Evolutionary conservation across 92 coral and sea anemone genomes (phyloP).

Genomic region (Palythoa grandis): DNA sequence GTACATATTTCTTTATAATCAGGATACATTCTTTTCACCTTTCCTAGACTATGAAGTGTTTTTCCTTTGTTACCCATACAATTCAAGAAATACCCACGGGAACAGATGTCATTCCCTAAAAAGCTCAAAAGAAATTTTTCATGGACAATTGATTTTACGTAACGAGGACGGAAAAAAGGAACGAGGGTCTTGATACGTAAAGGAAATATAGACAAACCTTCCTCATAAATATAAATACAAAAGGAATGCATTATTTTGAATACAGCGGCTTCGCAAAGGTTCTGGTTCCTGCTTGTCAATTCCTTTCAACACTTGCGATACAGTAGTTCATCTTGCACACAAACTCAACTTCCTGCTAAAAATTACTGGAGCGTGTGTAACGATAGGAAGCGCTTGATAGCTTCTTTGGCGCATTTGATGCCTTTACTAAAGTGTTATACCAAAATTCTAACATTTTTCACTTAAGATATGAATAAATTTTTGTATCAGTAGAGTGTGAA

Average conservation of each 20-base stretch:
- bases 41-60: background rate
- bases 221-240: background rate
- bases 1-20: background rate
- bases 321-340: conserved; percentile 9
- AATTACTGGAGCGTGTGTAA: conserved; percentile 18
- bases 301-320: conserved; percentile 29
- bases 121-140: conserved; percentile 30
- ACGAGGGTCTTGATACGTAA: conserved; percentile 28
- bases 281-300: conserved; percentile 9
- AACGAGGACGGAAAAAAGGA: background rate
- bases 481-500: conserved; percentile 15
- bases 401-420: background rate
- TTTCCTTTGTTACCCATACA: conserved; percentile 17
- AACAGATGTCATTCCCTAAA: conserved; percentile 19
- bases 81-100: conserved; percentile 32
- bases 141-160: conserved; percentile 42
- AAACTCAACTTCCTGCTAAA: conserved; percentile 25
- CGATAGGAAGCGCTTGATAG: background rate
- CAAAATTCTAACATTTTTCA: background rate
- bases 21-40: conserved; percentile 15
- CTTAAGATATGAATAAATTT: conserved; percentile 22
- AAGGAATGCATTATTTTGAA: conserved; percentile 11
- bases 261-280: background rate
- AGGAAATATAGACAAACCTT: conserved; percentile 22
- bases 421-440: background rate